Evolutionary conservation across 2,888 invertebrate species (phyloP), one percentile per base, ranked within the genome.

Genomic region (Gonocerus acuteangulatus): DNA sequence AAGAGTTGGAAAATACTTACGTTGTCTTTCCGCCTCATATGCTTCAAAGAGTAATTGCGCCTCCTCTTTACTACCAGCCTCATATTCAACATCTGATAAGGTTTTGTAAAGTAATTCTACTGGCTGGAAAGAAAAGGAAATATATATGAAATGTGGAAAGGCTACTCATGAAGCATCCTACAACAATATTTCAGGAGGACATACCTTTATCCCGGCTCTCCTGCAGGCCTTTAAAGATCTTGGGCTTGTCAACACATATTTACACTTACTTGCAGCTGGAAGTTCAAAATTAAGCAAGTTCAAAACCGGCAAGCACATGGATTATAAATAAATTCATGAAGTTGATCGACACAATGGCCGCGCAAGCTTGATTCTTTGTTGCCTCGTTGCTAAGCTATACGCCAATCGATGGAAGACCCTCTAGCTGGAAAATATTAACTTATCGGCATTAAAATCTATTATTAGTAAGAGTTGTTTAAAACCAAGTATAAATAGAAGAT

Each of bases 231-330:
- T 77, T 16, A 80, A 70, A 4, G 79, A 79, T 49, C 78, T 71
- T 13, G 80, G 80, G 70, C 79, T 79, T 21, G 79, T 79, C 60
- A 79, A 70, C 19, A 79, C 75, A 71, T 78, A 79, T 63, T 76
- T 77, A 65, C 76, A 76, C 60, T 73, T 73, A 65, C 74, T 74
- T 68, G 74, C 76, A 51, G 71, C 70, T 13, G 73, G 72, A 64
- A 74, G 73, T 63, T 79, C 79, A 71, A 78, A 77, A 70, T 79
- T 79, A 67, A 75, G 73, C 49, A 79, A 71, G 68, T 77, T 74
- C 60, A 79, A 64, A 45, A 61, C 60, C 23, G 64, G 64, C 51
- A 65, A 57, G 52, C 61, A 61, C 64, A 64, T 64, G 56, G 56
- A 54, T 42, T 42, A 34, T 34, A 22, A 34, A 22, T 54, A 19